Evolutionary conservation across 2,113 vertebrate species (phyloP), one percentile per base, ranked within the genome.

Genomic region (Cryptotis parvus): DNA sequence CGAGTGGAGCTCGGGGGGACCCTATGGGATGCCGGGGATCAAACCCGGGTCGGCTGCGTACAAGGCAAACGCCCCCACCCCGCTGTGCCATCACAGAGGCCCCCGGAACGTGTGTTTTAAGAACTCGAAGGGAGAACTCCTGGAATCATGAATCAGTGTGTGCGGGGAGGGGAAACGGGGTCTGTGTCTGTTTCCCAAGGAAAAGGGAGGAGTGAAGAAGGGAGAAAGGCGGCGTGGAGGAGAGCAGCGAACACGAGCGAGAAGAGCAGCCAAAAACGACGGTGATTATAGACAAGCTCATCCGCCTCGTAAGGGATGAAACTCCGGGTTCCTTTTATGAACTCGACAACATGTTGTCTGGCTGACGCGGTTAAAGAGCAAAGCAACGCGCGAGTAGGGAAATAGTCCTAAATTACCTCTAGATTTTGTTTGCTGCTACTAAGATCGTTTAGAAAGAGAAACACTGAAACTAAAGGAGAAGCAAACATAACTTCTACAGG

Each of bases 401-500:
- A 68, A 61, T 37, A 76, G 6, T 80, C 35, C 55, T 78, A 94
- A 74, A 91, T 93, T 80, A 89, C 65, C 88, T 79, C 81, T 91
- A 86, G 84, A 87, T 93, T 93, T 87, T 72, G 45, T 63, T 84
- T 91, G 76, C 84, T 41, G 37, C 73, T 12, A 43, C n/a, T 83
- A 41, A 77, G 86, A 75, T 61, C 77, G 84, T 87, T 93, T 77
- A 73, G 73, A 73, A 58, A 70, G n/a, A 94, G 77, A 87, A 87
- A 93, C 93, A 81, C 39, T 84, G 84, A 77, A 94, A 92, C 77
- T 66, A 84, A 89, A 52, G 73, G 77, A 87, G 83, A 82, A 33
- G 52, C 77, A 93, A 93, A 92, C 87, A 94, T 90, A 95, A 95
- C 91, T 92, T 76, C 91, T 81, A 84, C 29, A 65, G 39, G 80